Evolutionary conservation across 2,797 vertebrate species (phyloP), one percentile per base, ranked within the genome.

Genomic region (Smutsia temminckii): DNA sequence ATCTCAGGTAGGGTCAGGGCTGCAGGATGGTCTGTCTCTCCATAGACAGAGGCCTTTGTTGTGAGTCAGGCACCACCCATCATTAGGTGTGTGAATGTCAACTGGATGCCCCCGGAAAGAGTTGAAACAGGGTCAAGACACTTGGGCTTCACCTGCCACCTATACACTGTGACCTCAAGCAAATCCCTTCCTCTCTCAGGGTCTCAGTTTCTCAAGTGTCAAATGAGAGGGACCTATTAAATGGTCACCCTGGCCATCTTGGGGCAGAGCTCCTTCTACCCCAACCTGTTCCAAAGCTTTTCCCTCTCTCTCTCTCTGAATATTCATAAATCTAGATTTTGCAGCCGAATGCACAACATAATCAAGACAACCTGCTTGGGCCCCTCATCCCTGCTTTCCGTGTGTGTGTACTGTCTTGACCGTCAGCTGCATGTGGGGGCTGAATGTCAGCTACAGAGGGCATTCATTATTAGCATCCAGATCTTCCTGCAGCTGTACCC

Each of bases 141-240:
- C 69, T 71, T n/a, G 29, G 34, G 5, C 34, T 61, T 79, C 23
- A 21, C 57, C 75, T 64, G 46, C 21, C 23, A 32, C 8, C 40
- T 88, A 9, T 49, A 20, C 64, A 55, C 29, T 66, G 32, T 34
- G 61, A 59, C 74, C 34, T 25, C 59, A 18, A 89, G 16, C 23
- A 75, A 69, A 34, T 86, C 57, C 37, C 66, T 88, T 96, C 20
- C 42, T 72, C 16, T 61, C 34, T 57, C 69, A 42, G 23, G 61
- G 46, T 51, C 40, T 85, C 69, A 57, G 72, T 68, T 89, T 90
- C 86, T 83, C 80, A 61, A 68, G 81, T 32, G 51, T 85, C 42
- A 61, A 80, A 37, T 53, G 46, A 89, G 37, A 68, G 34, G 4
- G 21, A 5, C 7, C 0, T 40, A 34, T 17, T 51, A 40, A 37